Conservation (phyloP, 2,888 invertebrate species). For the Hyles lineata region DNA sequence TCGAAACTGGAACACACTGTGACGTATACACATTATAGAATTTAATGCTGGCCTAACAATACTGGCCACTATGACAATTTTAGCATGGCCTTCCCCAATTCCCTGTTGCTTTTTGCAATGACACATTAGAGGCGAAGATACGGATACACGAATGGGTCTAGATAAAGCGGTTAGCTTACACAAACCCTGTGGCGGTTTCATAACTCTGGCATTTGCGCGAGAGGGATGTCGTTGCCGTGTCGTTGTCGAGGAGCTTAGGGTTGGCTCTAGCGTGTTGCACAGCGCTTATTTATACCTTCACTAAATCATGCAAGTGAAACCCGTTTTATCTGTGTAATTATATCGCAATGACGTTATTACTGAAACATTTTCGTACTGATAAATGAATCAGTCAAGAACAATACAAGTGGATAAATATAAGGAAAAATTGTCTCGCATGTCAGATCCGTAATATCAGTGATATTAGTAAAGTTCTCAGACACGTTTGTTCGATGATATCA, state of each 20-base stretch:
- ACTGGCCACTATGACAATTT: slow-evolving; percentile 51
- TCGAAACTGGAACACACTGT: slow-evolving; percentile 72
- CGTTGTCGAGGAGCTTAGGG: slow-evolving; percentile 37
- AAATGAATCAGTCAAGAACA: background rate
- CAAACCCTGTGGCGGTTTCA: slow-evolving; percentile 62
- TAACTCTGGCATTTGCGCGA: slow-evolving; percentile 71
- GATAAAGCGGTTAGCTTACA: slow-evolving; percentile 52
- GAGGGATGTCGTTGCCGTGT: slow-evolving; percentile 57
- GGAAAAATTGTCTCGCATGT: background rate
- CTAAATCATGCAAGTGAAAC: background rate
- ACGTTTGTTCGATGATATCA: slow-evolving; percentile 1
- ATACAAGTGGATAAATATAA: background rate
- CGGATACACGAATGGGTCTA: slow-evolving; percentile 49
- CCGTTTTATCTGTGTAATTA: background rate
- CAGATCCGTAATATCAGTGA: too few relatives aligned
- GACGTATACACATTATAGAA: slow-evolving; percentile 66
- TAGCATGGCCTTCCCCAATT: slow-evolving; percentile 54
- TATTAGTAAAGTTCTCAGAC: background rate
- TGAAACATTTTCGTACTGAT: too few relatives aligned
- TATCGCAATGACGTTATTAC: too few relatives aligned
- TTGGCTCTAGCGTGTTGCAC: slow-evolving; percentile 11
- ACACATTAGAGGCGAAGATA: slow-evolving; percentile 37
- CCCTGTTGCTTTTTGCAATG: slow-evolving; percentile 38
- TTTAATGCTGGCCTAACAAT: slow-evolving; percentile 69
- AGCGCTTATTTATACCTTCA: background rate